These are phyloP conservation scores for Saguinus imperator DNA, from an alignment of 2,113 vertebrate species.

Conservation along the genomic window DNA sequence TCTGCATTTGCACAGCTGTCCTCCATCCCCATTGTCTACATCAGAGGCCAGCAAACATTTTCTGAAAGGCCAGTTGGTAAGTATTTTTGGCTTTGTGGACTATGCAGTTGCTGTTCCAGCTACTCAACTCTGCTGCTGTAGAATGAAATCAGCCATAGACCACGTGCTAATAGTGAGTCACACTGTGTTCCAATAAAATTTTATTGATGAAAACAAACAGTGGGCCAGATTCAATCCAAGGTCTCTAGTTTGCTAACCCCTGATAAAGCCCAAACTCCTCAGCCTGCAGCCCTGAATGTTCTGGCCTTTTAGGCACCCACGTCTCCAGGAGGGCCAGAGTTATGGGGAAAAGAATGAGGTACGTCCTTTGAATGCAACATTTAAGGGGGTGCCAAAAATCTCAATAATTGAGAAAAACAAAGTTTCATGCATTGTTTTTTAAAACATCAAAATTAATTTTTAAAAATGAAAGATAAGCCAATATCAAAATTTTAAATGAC, in stretches of 20 bases:
- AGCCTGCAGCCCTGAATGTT: neutral
- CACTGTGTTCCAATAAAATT: neutral
- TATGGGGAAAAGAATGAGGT: too few relatives aligned
- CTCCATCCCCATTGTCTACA: neutral
- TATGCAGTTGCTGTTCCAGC: neutral
- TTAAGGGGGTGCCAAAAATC: too few relatives aligned
- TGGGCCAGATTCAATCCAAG: neutral
- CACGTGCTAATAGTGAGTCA: neutral
- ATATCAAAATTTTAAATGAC: neutral
- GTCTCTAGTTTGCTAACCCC: neutral
- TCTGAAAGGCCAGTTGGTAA: neutral
- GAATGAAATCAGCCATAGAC: neutral
- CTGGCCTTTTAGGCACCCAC: neutral
- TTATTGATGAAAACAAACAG: neutral
- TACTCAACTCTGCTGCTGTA: neutral
- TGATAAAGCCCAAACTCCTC: neutral
- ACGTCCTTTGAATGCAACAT: too few relatives aligned
- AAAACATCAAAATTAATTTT: too few relatives aligned
- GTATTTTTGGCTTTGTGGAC: neutral
- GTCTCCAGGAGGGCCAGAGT: neutral
- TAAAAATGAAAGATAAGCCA: neutral
- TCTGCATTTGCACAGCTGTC: neutral
- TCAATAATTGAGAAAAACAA: too few relatives aligned
- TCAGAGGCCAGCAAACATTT: neutral
- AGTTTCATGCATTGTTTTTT: too few relatives aligned